Base-by-base conservation (phyloP, 2,888 invertebrate genomes). In the Crossocerus cetratus region DNA sequence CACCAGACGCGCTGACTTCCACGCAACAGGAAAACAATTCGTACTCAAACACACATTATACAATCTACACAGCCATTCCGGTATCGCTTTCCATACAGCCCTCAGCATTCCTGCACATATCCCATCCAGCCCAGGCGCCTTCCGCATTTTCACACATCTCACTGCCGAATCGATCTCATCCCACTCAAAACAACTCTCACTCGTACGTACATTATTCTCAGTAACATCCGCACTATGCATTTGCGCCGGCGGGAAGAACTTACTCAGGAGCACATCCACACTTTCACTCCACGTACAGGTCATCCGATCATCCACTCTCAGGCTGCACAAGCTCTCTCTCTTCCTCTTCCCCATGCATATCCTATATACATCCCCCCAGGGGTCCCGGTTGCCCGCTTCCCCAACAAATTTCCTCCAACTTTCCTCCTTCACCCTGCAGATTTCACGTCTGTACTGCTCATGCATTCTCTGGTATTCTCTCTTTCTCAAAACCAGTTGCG, bases 231-330 rank as follows among this genome's bases (percentile, higher is more conserved):
- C 22, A n/a, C 20, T 20, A 21, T 2, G 13, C 43, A 11, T 53
- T 54, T 16, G 56, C n/a, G 43, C 56, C n/a, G 44, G 21, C 5
- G 58, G 65, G 18, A 58, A 65, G 13, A 65, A 56, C 14, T 59
- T 54, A 53, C 13, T 18, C 32, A 59, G 3, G 3, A 65, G 13
- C 14, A 42, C 42, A 53, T 22, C 42, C 32, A 67, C 44, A 55
- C 60, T 67, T 2, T 67, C 61, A 4, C 13, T 43, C 67, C 67
- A 67, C n/a, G 43, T 61, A 0, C 14, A 16, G 1, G 49, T 56
- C 44, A 49, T 14, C 13, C 2, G 18, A 4, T 4, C 61, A 44
- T 32, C 32, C n/a, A 23, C 45, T 23, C 21, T 55, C 1, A 61
- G 44, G n/a, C 32, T 32, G 23, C 56, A 2, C 49, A 45, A 5